A percentile compares a stretch with the other conserved stretches of the same genome.
Conservation (phyloP, 2,888 invertebrate species). For the Drosophila barbarae region DNA sequence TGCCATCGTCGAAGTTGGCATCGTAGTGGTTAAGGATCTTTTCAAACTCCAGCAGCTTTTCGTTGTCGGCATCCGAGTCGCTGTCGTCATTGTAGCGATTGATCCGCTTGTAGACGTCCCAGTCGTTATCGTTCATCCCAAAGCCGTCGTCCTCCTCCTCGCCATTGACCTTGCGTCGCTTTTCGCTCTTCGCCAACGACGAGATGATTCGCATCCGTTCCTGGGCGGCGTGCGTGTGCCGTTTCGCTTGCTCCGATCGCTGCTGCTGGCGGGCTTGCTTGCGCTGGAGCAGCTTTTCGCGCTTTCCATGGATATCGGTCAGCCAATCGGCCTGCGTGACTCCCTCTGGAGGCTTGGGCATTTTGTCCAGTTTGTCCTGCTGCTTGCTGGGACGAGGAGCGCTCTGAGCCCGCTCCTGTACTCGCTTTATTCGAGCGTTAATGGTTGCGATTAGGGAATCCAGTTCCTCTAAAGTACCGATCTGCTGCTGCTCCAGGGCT, state of each 20-base stretch:
- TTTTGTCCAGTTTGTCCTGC: constrained; percentile 62
- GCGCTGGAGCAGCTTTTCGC: constrained; percentile 83
- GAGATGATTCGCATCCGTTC: constrained; percentile 97
- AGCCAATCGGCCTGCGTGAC: constrained; percentile 76
- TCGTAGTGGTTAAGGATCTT: constrained; percentile 91
- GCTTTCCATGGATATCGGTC: constrained; percentile 68
- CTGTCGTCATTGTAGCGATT: constrained; percentile 90
- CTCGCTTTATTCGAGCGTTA: constrained; percentile 82
- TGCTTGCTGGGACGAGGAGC: constrained; percentile 58
- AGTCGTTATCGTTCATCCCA: constrained; percentile 95
- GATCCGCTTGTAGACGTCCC: constrained; percentile 97
- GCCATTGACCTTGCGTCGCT: constrained; percentile 72
- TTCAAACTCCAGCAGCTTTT: constrained; percentile 91
- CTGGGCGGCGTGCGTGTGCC: constrained; percentile 94
- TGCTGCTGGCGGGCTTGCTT: constrained; percentile 88
- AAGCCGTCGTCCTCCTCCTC: constrained; percentile 89
- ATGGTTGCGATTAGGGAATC: constrained; percentile 81
- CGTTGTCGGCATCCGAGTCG: constrained; percentile 95
- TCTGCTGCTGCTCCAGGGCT: constrained; percentile 87
- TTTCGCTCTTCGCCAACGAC: constrained; percentile 89
- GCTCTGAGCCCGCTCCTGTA: constrained; percentile 78
- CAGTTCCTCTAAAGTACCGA: constrained; percentile 89
- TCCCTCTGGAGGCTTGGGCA: constrained; percentile 76
- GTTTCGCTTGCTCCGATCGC: constrained; percentile 91
- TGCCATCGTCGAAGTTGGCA: constrained; percentile 55